Base-by-base conservation (phyloP, 64 coral and sea anemone species). In the Pachyseris speciosa region DNA sequence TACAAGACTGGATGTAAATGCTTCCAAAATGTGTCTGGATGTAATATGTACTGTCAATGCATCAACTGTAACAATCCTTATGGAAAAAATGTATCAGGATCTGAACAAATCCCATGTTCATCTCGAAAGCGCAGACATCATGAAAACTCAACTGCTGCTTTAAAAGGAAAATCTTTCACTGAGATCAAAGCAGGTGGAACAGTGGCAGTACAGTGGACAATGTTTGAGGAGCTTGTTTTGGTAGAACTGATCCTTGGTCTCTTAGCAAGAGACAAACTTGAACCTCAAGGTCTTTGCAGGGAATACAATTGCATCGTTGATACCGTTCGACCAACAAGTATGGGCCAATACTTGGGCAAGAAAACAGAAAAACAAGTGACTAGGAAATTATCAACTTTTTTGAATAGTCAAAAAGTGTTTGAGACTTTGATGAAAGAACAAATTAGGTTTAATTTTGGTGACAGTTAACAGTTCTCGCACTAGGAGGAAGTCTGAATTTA, bases 191-290 rank as follows among this genome's bases (percentile, higher is more conserved):
- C 31, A 53, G 85, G 67, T 57, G 85, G 85, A 73, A 57, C 68
- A 53, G 17, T 55, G 37, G 69, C 65, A 72, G 85, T 74, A 47
- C 85, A 87, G 27, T 87, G 85, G 85, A 87, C 85, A 31, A 37
- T 87, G 41, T 87, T 87, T 74, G 85, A 87, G 51, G 85, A 87
- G 34, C 85, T 87, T 87, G 85, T 87, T 59, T 87, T 87, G 67
- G 53, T 87, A 69, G 2, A 87, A 52, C 25, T 87, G 22, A 53
- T 87, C 16, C 48, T 87, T 55, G 68, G 41, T 31, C 47, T 87
- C 33, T 73, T 87, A 53, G 48, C 85, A 87, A 73, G 24, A 52
- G 26, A 87, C 68, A 87, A 74, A 51, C 68, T 74, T 53, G 85
- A 87, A 72, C 39, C 67, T 72, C 9, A 19, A 34, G 29, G 64